Evolutionary conservation across 2,888 invertebrate species (phyloP), one percentile per base, ranked within the genome.

Genomic region (Pachycephus smyrnensis): DNA sequence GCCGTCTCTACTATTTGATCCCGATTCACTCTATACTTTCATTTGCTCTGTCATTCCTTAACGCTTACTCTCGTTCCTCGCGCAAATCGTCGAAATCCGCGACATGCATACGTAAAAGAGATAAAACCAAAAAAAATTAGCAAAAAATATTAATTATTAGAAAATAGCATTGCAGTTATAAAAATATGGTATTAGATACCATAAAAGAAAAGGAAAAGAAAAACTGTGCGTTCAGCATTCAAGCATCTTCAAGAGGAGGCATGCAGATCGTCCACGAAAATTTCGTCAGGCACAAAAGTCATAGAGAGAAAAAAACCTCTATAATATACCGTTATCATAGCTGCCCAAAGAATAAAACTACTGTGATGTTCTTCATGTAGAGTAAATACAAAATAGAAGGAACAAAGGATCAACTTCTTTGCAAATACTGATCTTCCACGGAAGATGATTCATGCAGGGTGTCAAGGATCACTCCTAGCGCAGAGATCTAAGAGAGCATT

Each of bases 201-300:
- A 71, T 23, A 32, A 71, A 71, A n/a, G n/a, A 15, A 71, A 71
- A 11, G 71, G 3, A 33, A 71, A 71, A 32, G 12, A 15, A 71
- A 71, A 32, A 11, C 11, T 71, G 71, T 71, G 71, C 71, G 71
- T 35, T 9, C 31, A 11, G 71, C 30, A 71, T 71, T 9, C 31
- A 71, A 71, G 71, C 71, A 33, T 35, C 30, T 71, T 35, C 32
- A 33, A 30, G 23, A 32, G 33, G 31, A 71, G 31, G 12, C 71
- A 71, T 32, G 71, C 68, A 30, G 71, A 40, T 69, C 37, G 36
- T 37, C 73, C 55, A 73, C 73, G 68, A 77, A 69, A 40, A 40
- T 69, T 68, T 77, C 68, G 71, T 75, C 55, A 23, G 55, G 23
- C 55, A 23, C 23, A 23, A 55, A 23, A 6, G 9, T 55, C 23